Evolutionary conservation across 2,797 vertebrate species (phyloP), one percentile per base, ranked within the genome.

Genomic region (Pipistrellus pygmaeus): DNA sequence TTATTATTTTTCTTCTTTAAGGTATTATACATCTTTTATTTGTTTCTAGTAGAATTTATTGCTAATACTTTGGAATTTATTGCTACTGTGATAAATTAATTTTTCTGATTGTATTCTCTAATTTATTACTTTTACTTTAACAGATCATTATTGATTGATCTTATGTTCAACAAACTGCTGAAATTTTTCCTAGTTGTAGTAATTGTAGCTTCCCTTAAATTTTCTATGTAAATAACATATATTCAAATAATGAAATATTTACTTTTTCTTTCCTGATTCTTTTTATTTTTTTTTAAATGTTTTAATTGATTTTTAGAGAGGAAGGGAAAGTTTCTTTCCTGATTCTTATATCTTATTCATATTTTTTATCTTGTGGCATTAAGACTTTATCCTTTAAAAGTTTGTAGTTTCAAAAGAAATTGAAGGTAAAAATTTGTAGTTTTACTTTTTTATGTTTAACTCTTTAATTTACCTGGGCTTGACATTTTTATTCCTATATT

Each of bases 1-100:
- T 85, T 72, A 64, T 35, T 9, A 53, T 78, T 93, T 90, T 90
- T 85, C 32, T 62, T 32, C 27, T 30, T 51, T 78, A 89, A 89
- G 44, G 30, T 78, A 48, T 71, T 78, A 64, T 8, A 77, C 6
- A 51, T 71, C 20, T 84, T 41, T 41, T 48, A 32, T 62, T 87
- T 69, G 60, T 71, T 88, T 48, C 32, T 32, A 44, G 32, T 57
- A 72, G 62, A 93, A 69, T 69, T 60, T 77, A 76, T 51, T 69
- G 41, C 13, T 84, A 83, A 75, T 21, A 76, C 13, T 32, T 90
- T 91, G 60, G 60, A 93, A 76, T 60, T 68, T 48, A 76, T 60
- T 32, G n/a, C 13, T 83, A 76, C 38, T 60, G 27, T 83, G 15
- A 38, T 69, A 88, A 60, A 60, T 60, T 25, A 9, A 44, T 72